These are phyloP conservation scores for Mesocentrotus franciscanus DNA, from an alignment of 53 echinoderm and acorn worm genomes.

Conservation along the genomic window DNA sequence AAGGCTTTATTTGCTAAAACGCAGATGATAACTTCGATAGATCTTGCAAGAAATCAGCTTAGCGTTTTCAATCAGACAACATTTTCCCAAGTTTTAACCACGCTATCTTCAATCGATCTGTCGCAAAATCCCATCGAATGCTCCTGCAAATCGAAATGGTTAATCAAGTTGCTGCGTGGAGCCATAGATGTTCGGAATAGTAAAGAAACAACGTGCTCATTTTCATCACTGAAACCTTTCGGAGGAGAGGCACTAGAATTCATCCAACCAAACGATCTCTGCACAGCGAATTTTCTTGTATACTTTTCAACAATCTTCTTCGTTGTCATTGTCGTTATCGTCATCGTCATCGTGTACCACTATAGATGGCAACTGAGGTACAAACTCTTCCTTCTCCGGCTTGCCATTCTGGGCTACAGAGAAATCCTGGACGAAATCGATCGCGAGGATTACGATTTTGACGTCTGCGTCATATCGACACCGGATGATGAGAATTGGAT, in stretches of 20 bases:
- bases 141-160: neutral
- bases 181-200: neutral
- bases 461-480: slow-evolving; percentile 1
- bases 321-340: neutral
- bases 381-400: neutral
- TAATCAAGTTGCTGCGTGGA: neutral
- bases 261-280: neutral
- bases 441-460: neutral
- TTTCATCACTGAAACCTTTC: neutral
- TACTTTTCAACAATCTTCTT: neutral
- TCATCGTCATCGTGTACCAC: neutral
- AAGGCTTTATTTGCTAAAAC: neutral
- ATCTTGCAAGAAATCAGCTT: neutral
- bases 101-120: neutral
- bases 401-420: neutral
- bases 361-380: neutral
- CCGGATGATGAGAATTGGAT: neutral
- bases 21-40: neutral
- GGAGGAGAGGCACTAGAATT: neutral
- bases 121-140: neutral
- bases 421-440: neutral
- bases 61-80: neutral
- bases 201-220: neutral
- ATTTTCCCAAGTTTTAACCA: neutral
- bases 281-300: neutral